Evolutionary conservation across 1,140 invertebrate genomes (phyloP), one percentile per base, ranked within the genome.

Genomic region (Saccostrea glomerata): DNA sequence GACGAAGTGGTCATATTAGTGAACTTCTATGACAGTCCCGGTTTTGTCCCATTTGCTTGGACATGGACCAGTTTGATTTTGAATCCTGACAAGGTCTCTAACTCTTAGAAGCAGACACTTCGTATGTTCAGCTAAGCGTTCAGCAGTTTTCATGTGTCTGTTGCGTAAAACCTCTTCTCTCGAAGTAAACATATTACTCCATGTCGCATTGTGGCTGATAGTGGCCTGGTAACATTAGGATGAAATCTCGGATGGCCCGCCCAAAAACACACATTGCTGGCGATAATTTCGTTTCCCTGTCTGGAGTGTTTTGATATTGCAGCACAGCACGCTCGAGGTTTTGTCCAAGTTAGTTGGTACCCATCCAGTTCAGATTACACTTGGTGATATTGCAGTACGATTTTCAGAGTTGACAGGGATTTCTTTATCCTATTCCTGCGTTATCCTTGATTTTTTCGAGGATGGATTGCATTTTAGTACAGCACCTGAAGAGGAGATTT

Each of bases 21-120:
- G 86, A 5, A 92, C 91, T n/a, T 92, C 89, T 6, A 91, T 85
- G 12, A 93, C 66, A 17, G 9, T 63, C 3, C 84, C 92, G 12
- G 90, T 91, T 84, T 89, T 91, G 73, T 91, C 89, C 91, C 89
- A 91, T 87, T 92, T 89, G 0, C 56, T 85, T 15, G 91, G 89
- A 84, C 88, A 40, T 12, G 84, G 87, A 0, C 90, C 90, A 11
- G 73, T 90, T 88, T 91, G 90, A 84, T 90, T 92, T 63, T 89
- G 90, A 54, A 92, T 87, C 7, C 87, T 89, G 5, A 92, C 89
- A 47, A 36, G 84, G 82, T 91, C 90, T 15, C 90, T 90, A 40
- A 92, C 83, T 40, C 40, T 25, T 15, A 91, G 70, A 84, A 70
- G 87, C 0, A 92, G 77, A 0, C 83, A 20, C 23, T 86, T 58